Percentiles rank a stretch among this genome's conserved stretches.
These are phyloP conservation scores for Syngnathus floridae DNA, from an alignment of 2,113 vertebrate genomes.

Conservation along the genomic window DNA sequence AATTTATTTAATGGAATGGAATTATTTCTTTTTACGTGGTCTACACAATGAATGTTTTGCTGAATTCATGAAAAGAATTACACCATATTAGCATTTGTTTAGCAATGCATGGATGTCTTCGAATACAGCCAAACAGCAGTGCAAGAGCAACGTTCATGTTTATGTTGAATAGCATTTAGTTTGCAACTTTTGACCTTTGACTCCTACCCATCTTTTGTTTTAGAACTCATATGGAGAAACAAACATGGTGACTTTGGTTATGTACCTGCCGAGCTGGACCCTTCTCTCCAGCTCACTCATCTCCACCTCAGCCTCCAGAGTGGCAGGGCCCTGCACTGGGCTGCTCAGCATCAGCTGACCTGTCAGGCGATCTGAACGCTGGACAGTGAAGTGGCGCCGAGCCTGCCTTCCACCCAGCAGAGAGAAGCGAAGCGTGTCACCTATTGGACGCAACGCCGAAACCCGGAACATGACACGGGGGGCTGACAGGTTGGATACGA, in stretches of 20 bases:
- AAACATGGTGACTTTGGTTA: constrained; percentile 79
- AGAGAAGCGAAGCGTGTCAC: constrained; percentile 78
- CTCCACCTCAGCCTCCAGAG: constrained; percentile 80
- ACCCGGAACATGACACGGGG: constrained; percentile 80
- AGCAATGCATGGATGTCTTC: neutral
- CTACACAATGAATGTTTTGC: constrained; percentile 9
- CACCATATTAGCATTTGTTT: neutral
- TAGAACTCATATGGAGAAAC: constrained; percentile 81
- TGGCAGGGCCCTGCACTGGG: constrained; percentile 67
- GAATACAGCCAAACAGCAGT: constrained; percentile 7
- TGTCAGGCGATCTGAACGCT: constrained; percentile 71
- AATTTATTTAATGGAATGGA: too few relatives aligned
- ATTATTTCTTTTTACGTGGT: neutral
- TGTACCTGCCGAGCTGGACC: constrained; percentile 73
- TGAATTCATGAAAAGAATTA: constrained; percentile 6
- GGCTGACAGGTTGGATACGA: constrained; percentile 77
- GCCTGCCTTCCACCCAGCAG: constrained; percentile 59
- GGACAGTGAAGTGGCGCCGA: constrained; percentile 69
- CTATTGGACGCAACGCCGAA: constrained; percentile 70
- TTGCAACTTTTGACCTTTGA: constrained; percentile 7
- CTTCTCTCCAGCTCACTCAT: constrained; percentile 79
- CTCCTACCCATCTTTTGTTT: constrained; percentile 5
- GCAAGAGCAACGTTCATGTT: constrained; percentile 9
- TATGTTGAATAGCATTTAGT: constrained; percentile 5
- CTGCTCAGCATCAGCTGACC: constrained; percentile 80